Evolutionary conservation across 1,140 invertebrate species (phyloP).

Genomic region (Episyrphus balteatus): DNA sequence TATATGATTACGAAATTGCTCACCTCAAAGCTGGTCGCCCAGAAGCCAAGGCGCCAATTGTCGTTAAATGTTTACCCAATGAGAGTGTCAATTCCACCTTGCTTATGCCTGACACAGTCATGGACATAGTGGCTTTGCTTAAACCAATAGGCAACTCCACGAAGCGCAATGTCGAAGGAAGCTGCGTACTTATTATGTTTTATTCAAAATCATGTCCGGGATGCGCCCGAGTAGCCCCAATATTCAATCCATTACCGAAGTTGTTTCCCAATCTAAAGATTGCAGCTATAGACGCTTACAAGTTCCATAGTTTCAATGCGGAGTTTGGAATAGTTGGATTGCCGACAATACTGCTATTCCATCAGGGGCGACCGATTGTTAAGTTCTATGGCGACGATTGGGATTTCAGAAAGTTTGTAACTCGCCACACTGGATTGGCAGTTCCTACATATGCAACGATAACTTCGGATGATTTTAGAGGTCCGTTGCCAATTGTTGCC

Average conservation of each 20-base stretch:
- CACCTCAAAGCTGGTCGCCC: too few relatives aligned
- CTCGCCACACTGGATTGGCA: slow-evolving; percentile 61
- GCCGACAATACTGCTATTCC: slow-evolving; percentile 83
- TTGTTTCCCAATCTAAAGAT: slow-evolving; percentile 74
- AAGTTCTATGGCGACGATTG: slow-evolving; percentile 79
- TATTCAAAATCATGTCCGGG: slow-evolving; percentile 84
- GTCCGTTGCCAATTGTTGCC: slow-evolving; percentile 63
- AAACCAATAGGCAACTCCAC: slow-evolving; percentile 38
- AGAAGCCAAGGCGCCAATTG: too few relatives aligned
- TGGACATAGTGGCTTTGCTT: slow-evolving; percentile 35
- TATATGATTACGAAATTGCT: too few relatives aligned
- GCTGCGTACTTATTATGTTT: slow-evolving; percentile 76
- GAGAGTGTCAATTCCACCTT: slow-evolving; percentile 8
- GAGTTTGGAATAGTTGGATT: slow-evolving; percentile 90
- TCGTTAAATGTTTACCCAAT: too few relatives aligned
- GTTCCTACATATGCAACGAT: slow-evolving; percentile 50
- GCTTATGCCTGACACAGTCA: slow-evolving; percentile 21
- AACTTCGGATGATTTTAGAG: slow-evolving; percentile 64
- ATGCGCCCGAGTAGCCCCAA: slow-evolving; percentile 75
- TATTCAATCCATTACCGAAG: slow-evolving; percentile 78
- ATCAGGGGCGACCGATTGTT: slow-evolving; percentile 77
- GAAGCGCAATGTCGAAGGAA: slow-evolving; percentile 42
- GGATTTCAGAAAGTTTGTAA: slow-evolving; percentile 71
- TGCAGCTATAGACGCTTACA: slow-evolving; percentile 80
- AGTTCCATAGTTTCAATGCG: slow-evolving; percentile 76